phyloP scores from a whole-genome alignment of 2,113 vertebrate genomes.

The Narcine bancroftii region DNA sequence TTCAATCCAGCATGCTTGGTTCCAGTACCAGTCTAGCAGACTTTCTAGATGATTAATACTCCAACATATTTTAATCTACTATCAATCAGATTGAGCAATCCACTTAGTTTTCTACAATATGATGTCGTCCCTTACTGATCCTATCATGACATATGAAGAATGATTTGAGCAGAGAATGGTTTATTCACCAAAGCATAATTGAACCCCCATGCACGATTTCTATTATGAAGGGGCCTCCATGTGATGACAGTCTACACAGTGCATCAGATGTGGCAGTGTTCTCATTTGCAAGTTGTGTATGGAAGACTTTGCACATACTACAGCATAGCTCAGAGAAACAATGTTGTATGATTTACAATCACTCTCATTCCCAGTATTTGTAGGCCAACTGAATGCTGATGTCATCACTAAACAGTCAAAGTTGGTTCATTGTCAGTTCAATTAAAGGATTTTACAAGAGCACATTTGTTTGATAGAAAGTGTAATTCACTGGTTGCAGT shows the following conservation, averaged over 20 bases:
- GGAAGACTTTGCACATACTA: not conserved
- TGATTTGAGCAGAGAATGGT: not conserved
- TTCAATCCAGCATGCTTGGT: no score
- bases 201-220: no score
- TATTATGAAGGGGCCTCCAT: not conserved
- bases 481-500: constrained; percentile 15
- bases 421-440: not conserved
- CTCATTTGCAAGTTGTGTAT: not conserved
- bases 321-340: not conserved
- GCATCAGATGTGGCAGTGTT: not conserved
- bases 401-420: not conserved
- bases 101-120: no score
- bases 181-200: no score
- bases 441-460: constrained; percentile 14
- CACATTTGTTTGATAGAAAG: constrained; percentile 12
- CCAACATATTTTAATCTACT: no score
- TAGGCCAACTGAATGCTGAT: constrained; percentile 24
- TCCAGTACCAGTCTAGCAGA: no score
- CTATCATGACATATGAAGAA: not conserved
- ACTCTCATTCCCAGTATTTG: not conserved
- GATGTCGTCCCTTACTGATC: not conserved
- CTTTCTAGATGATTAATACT: no score
- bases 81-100: no score
- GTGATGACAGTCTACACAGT: not conserved
- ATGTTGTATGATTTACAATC: constrained; percentile 21